These are phyloP conservation scores for Phrynosoma blainvillii DNA, from an alignment of 2,113 vertebrate genomes.

Conservation along the genomic window DNA sequence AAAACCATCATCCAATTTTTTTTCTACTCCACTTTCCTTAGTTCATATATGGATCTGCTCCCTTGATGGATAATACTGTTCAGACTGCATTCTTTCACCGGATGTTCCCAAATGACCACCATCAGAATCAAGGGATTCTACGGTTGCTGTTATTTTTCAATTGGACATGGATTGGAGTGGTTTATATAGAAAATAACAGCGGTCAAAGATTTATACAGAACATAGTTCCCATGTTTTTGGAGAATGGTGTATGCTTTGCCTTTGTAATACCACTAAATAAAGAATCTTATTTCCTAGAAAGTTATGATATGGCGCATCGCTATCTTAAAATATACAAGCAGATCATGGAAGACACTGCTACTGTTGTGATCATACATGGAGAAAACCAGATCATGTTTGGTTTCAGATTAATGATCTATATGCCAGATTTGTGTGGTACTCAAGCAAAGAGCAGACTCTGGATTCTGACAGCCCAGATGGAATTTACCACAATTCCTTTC, in stretches of 20 bases:
- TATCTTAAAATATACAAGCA: too few relatives aligned
- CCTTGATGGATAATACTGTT: background rate
- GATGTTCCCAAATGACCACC: background rate
- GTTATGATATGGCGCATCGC: background rate
- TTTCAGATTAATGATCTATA: background rate
- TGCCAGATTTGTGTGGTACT: background rate
- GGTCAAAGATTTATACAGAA: background rate
- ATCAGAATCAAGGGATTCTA: background rate
- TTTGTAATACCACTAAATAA: background rate
- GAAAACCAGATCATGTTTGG: background rate
- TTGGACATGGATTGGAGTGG: background rate
- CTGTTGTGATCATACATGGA: background rate
- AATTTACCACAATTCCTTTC: background rate
- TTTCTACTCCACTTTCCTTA: background rate
- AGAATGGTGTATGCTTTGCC: background rate
- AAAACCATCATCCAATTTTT: too few relatives aligned
- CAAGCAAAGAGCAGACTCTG: background rate
- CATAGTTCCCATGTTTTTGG: background rate
- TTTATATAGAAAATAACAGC: background rate
- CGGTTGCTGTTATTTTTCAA: background rate
- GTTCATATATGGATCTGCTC: background rate
- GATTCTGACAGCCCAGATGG: background rate
- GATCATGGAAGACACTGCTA: background rate
- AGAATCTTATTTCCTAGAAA: background rate
- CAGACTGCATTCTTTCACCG: background rate